Evolutionary conservation across 2,797 vertebrate species (phyloP).

Genomic region (Choloepus didactylus): DNA sequence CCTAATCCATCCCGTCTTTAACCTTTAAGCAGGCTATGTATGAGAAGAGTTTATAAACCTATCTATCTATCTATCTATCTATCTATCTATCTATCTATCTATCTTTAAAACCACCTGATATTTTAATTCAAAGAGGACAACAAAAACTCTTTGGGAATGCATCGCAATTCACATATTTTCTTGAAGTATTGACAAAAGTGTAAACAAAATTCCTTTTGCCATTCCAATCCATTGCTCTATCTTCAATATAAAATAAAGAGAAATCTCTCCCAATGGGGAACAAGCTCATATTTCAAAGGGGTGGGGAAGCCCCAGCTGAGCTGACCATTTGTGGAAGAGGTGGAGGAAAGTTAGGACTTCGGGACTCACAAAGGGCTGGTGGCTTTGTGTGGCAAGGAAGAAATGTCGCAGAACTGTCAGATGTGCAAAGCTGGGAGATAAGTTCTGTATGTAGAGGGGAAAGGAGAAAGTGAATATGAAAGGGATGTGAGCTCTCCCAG

Average conservation of each 20-base stretch:
- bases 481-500: neutral
- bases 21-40: neutral
- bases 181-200: slow-evolving; percentile 22
- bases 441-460: neutral
- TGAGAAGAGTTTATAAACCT: neutral
- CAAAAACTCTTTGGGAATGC: neutral
- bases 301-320: neutral
- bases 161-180: neutral
- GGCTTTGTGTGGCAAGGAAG: neutral
- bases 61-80: neutral
- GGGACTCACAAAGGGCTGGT: neutral
- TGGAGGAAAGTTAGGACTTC: neutral
- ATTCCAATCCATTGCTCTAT: neutral
- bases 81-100: neutral
- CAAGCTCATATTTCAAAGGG: neutral
- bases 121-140: slow-evolving; percentile 22
- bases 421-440: neutral
- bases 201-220: neutral
- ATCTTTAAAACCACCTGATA: neutral
- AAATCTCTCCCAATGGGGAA: neutral
- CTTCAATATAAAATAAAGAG: slow-evolving; percentile 8
- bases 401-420: neutral
- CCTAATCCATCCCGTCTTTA: neutral
- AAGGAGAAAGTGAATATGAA: neutral
- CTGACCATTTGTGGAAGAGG: neutral